Evolutionary conservation across 2,888 invertebrate species (phyloP), one percentile per base, ranked within the genome.

Genomic region (Alloplasta piceator): DNA sequence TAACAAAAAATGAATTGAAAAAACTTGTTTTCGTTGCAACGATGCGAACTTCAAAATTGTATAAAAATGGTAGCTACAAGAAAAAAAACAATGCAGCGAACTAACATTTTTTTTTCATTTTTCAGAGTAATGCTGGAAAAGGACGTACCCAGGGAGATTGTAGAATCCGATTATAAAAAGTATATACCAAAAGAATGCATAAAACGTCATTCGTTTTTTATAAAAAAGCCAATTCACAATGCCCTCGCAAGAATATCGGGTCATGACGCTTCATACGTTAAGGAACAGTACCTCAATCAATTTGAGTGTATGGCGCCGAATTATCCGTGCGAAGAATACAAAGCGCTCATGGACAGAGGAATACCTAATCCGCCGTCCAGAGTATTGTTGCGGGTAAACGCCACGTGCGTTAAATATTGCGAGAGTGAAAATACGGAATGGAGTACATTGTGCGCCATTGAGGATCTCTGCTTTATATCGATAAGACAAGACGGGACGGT

Each of bases 401-500:
- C 92, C 1, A 80, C 86, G 4, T 90, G 89, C 73, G 86, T 92
- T 6, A 89, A 87, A 76, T 91, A 89, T 68, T 87, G 83, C 43
- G 89, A 91, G 67, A 66, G 77, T 3, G 85, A 76, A 6, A 77
- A 82, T 41, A 79, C 56, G 64, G 83, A 84, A 1, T 92, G 91
- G 91, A 85, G 78, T 52, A 83, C 82, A 48, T 93, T 97, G 6
- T 97, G 97, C 88, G 94, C 95, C 46, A 95, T 98, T 88, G 97
- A 97, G 91, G 97, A 98, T 86, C 93, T 98, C 80, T 97, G 96
- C 89, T 97, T 96, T 89, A 93, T 98, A 85, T 97, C 96, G 76
- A 95, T 96, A 81, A 94, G 95, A 85, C 93, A 94, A 71, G 96
- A 96, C 84, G 93, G 95, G 68, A 95, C 95, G 0, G 94, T 97